These are phyloP conservation scores for Germaria angustata DNA, from an alignment of 2,888 invertebrate genomes.

Conservation along the genomic window DNA sequence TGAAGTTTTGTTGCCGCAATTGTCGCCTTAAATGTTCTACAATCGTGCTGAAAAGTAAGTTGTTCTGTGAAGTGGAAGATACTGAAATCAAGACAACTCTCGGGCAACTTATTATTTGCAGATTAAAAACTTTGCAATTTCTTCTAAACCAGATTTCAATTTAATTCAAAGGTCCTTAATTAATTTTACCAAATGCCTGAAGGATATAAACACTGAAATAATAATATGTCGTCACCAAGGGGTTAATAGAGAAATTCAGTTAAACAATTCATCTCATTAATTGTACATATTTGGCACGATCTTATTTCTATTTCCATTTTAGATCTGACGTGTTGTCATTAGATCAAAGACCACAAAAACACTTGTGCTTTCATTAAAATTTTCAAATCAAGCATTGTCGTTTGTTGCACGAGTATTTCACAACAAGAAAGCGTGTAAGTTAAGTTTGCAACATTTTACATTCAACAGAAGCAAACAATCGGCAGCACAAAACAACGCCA, in stretches of 20 bases:
- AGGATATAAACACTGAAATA: too few relatives aligned
- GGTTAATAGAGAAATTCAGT: slow-evolving; percentile 52
- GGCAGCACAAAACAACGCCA: slow-evolving; percentile 6
- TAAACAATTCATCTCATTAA: slow-evolving; percentile 25
- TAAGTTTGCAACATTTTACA: slow-evolving; percentile 17
- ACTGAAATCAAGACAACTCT: too few relatives aligned
- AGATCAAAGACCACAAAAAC: slow-evolving; percentile 11
- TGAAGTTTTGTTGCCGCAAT: too few relatives aligned
- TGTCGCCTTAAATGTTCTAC: too few relatives aligned
- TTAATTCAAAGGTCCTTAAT: too few relatives aligned
- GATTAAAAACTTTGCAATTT: too few relatives aligned
- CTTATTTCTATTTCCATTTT: neutral
- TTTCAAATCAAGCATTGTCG: slow-evolving; percentile 7
- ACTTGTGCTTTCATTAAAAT: slow-evolving; percentile 44
- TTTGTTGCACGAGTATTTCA: slow-evolving; percentile 1
- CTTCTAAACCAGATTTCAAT: too few relatives aligned
- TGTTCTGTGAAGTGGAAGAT: too few relatives aligned
- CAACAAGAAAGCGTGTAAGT: neutral
- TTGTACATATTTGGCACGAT: slow-evolving; percentile 33
- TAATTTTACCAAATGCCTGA: too few relatives aligned
- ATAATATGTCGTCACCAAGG: too few relatives aligned
- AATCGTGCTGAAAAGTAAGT: too few relatives aligned
- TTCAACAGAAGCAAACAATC: slow-evolving; percentile 5
- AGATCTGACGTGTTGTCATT: slow-evolving; percentile 3
- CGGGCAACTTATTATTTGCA: too few relatives aligned